Evolutionary conservation across 2,888 invertebrate genomes (phyloP).

Genomic region (Noctua janthe): DNA sequence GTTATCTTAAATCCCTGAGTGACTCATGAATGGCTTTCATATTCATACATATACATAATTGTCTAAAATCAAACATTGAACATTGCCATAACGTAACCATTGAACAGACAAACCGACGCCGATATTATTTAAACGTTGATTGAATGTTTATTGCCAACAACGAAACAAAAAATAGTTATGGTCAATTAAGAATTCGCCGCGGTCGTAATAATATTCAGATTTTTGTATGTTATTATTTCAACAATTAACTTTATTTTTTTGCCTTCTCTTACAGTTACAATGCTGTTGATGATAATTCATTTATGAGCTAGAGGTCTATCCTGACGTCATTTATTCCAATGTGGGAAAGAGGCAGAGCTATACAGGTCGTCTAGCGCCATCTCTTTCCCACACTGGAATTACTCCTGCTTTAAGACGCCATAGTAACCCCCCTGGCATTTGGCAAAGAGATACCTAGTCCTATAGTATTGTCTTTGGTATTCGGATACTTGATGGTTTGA

Average conservation of each 20-base stretch:
- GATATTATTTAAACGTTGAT: neutral
- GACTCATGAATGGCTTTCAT: neutral
- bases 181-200: slow-evolving; percentile 26
- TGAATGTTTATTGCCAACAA: slow-evolving; percentile 16
- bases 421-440: too few relatives aligned
- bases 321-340: too few relatives aligned
- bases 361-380: too few relatives aligned
- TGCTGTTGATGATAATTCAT: neutral
- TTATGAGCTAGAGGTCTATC: too few relatives aligned
- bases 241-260: slow-evolving; percentile 28
- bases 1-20: neutral
- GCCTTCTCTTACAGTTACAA: neutral
- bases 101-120: slow-evolving; percentile 25
- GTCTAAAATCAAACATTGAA: neutral
- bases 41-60: too few relatives aligned
- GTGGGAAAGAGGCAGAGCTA: too few relatives aligned
- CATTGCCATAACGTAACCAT: neutral
- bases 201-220: slow-evolving; percentile 15
- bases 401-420: too few relatives aligned
- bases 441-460: too few relatives aligned
- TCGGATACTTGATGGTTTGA: too few relatives aligned
- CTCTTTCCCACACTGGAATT: too few relatives aligned
- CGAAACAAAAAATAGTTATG: slow-evolving; percentile 43
- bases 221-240: slow-evolving; percentile 32
- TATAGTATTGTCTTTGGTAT: too few relatives aligned